Conservation (phyloP, 2,888 invertebrate species). For the Myathropa florea region DNA sequence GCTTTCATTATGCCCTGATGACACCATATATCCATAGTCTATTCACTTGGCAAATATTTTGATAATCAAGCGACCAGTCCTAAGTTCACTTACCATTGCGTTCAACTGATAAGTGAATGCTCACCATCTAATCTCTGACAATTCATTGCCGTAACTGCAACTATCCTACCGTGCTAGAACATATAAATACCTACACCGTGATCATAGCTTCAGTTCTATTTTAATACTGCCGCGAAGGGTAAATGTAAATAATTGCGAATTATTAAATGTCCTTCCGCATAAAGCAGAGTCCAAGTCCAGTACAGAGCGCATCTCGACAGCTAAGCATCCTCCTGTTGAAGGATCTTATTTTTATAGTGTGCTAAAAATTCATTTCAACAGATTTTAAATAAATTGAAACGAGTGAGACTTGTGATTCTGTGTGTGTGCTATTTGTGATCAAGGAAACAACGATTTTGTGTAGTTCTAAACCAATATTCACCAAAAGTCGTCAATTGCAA, state of each 20-base stretch:
- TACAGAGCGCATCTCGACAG: no score
- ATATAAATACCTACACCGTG: conserved; percentile 55
- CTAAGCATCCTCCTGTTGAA: neutral
- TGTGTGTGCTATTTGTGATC: neutral
- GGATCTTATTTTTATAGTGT: neutral
- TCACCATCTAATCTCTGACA: conserved; percentile 33
- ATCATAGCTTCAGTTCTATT: conserved; percentile 28
- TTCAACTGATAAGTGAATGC: conserved; percentile 59
- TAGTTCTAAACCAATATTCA: neutral
- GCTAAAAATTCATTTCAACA: neutral
- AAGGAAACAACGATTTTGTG: neutral
- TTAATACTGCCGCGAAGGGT: conserved; percentile 26
- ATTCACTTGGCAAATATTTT: neutral
- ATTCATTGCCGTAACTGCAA: conserved; percentile 35
- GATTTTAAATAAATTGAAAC: neutral
- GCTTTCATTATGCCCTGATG: neutral
- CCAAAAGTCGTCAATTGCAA: conserved; percentile 14
- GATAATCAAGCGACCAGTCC: neutral
- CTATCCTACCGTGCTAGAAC: conserved; percentile 16
- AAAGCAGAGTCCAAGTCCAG: neutral
- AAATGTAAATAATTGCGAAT: conserved; percentile 16
- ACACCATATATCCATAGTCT: conserved; percentile 3
- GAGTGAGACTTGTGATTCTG: neutral
- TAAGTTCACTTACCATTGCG: conserved; percentile 15
- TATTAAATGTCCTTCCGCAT: neutral